Percentiles rank a stretch among this genome's conserved stretches.
Evolutionary conservation across 2,888 invertebrate genomes (phyloP).

Genomic region (Caenorhabditis auriculariae): DNA sequence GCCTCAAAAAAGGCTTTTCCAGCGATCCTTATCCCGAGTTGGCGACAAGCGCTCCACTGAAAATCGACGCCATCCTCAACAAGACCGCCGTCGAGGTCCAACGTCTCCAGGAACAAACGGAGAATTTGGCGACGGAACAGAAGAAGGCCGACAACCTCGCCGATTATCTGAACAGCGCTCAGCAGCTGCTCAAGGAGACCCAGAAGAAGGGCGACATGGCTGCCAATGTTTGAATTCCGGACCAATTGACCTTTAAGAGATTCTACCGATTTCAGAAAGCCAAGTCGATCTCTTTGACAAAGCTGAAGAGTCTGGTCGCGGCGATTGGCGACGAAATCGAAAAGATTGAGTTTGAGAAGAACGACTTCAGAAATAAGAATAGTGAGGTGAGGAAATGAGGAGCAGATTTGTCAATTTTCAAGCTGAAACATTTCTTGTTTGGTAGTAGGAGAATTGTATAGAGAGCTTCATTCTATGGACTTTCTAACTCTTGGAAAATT

Average conservation of each 20-base stretch:
- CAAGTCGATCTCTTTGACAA: constrained; percentile 23
- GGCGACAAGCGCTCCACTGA: constrained; percentile 13
- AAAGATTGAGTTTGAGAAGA: constrained; percentile 14
- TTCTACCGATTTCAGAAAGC: constrained; percentile 12
- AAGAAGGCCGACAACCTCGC: constrained; percentile 20
- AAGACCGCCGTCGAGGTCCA: constrained; percentile 18
- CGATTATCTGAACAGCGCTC: constrained; percentile 27
- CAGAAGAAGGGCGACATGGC: constrained; percentile 29
- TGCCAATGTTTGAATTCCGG: constrained; percentile 10
- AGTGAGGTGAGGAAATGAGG: constrained; percentile 9
- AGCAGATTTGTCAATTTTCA: no score
- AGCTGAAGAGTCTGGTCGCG: constrained; percentile 26
- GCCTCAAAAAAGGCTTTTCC: no score
- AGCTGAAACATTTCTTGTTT: no score
- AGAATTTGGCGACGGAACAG: constrained; percentile 18
- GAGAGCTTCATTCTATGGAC: no score
- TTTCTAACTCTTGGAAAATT: no score
- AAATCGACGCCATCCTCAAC: constrained; percentile 16
- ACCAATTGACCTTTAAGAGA: not conserved
- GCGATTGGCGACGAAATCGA: constrained; percentile 32
- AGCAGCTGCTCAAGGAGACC: constrained; percentile 32
- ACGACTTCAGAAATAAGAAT: constrained; percentile 11
- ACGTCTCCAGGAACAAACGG: constrained; percentile 16
- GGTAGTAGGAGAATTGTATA: no score
- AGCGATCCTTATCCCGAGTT: constrained; percentile 24